Base-by-base conservation (phyloP, 2,797 vertebrate species). In the Allobates femoralis region DNA sequence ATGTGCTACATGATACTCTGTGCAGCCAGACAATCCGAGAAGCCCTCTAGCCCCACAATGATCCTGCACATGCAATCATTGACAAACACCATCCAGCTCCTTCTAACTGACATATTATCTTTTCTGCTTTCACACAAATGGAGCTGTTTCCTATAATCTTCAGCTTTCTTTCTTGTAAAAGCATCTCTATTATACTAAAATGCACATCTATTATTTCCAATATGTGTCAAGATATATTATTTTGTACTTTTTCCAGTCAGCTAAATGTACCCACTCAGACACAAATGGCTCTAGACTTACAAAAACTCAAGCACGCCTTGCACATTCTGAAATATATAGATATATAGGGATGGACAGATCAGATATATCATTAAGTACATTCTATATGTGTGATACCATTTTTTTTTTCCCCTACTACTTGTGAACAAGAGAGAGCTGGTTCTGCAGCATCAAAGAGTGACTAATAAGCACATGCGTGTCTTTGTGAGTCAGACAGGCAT, bases 101-200 rank as follows among this genome's bases (percentile, higher is more conserved):
- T 93, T 87, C 87, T 91, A 92, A 92, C 41, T 90, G 90, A 91
- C 91, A 91, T 92, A 91, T 93, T 91, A 86, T 93, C 89, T 92
- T 86, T 87, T 85, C 82, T 91, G 91, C 89, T 93, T 93, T 88
- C 80, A 90, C 90, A 89, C 88, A 91, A 91, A 88, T 85, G 89
- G 88, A 92, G 84, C 86, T 92, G 67, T 92, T 94, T 92, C 89
- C 90, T 91, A n/a, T 90, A 90, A 91, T 90, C 88, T 89, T 92
- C 53, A 0, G 88, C 87, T 91, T 91, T 93, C 90, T 90, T 93
- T 92, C 89, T 90, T 90, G 89, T 90, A 91, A 93, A 91, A 91
- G 90, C 91, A 60, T 90, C 86, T 89, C 79, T 89, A 11, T 92
- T 91, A 89, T 85, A 81, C 84, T 56, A 90, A 92, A 88, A 86